Percentiles rank a stretch among this genome's conserved stretches.
These are phyloP conservation scores for Drosophila birchii DNA, from an alignment of 2,888 invertebrate species.

Conservation along the genomic window DNA sequence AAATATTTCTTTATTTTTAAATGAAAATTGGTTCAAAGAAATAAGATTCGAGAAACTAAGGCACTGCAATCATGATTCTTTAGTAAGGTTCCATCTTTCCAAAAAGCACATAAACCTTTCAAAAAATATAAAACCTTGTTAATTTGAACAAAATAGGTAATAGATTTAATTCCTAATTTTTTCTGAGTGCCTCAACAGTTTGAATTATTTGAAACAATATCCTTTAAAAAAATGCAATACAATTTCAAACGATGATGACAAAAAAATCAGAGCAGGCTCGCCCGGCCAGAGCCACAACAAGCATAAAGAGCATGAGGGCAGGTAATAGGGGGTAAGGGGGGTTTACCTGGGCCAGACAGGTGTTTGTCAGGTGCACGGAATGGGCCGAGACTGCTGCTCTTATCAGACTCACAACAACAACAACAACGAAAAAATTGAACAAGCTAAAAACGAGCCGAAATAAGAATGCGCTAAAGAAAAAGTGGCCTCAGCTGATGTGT, in stretches of 20 bases:
- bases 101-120: not conserved
- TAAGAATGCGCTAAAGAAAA: conserved; percentile 36
- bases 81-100: no score
- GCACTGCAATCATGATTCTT: no score
- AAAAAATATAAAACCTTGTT: not conserved
- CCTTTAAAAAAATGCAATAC: conserved; percentile 76
- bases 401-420: conserved; percentile 50
- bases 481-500: conserved; percentile 20
- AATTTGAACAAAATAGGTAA: not conserved
- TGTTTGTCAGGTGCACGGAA: conserved; percentile 61
- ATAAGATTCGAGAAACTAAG: no score
- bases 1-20: no score
- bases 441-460: conserved; percentile 21
- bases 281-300: conserved; percentile 9
- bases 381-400: conserved; percentile 57
- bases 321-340: conserved; percentile 9
- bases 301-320: not conserved
- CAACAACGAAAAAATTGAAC: not conserved
- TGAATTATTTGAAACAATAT: conserved; percentile 82
- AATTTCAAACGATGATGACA: conserved; percentile 72
- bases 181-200: conserved; percentile 46
- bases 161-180: not conserved
- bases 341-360: conserved; percentile 67
- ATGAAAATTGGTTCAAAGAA: no score
- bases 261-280: conserved; percentile 60